Percentiles rank a stretch among this genome's conserved stretches.
Conservation (phyloP, 2,888 invertebrate species). For the Torymus tubicola region DNA sequence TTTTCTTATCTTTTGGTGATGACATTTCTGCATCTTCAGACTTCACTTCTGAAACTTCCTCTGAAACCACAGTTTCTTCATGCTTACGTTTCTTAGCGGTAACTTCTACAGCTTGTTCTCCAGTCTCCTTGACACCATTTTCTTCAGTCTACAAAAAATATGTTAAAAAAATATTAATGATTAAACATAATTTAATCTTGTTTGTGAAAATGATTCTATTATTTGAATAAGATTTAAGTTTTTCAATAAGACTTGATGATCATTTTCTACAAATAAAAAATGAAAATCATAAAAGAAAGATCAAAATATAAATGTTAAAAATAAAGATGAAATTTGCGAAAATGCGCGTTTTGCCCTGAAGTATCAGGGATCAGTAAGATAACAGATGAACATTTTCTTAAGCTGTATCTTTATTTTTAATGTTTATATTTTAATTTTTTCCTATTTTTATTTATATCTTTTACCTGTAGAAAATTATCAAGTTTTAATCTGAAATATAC, state of each 20-base stretch:
- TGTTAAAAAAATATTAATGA: too few relatives aligned
- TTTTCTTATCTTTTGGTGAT: conserved; percentile 73
- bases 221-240: background rate
- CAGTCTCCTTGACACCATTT: conserved; percentile 62
- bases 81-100: conserved; percentile 74
- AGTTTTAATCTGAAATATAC: too few relatives aligned
- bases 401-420: too few relatives aligned
- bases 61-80: conserved; percentile 80
- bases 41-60: conserved; percentile 74
- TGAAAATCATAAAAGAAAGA: background rate
- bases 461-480: background rate
- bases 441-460: background rate
- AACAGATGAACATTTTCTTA: too few relatives aligned
- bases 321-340: too few relatives aligned
- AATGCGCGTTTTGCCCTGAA: too few relatives aligned
- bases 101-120: conserved; percentile 53
- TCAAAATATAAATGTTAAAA: too few relatives aligned
- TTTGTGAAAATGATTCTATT: conserved; percentile 43
- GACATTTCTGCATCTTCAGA: conserved; percentile 72
- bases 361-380: too few relatives aligned
- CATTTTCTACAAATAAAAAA: background rate
- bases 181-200: too few relatives aligned
- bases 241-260: background rate
- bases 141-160: conserved; percentile 62
- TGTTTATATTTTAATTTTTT: too few relatives aligned